Conservation (phyloP, 1,140 invertebrate genomes). For the Paralvinella palmiformis region DNA sequence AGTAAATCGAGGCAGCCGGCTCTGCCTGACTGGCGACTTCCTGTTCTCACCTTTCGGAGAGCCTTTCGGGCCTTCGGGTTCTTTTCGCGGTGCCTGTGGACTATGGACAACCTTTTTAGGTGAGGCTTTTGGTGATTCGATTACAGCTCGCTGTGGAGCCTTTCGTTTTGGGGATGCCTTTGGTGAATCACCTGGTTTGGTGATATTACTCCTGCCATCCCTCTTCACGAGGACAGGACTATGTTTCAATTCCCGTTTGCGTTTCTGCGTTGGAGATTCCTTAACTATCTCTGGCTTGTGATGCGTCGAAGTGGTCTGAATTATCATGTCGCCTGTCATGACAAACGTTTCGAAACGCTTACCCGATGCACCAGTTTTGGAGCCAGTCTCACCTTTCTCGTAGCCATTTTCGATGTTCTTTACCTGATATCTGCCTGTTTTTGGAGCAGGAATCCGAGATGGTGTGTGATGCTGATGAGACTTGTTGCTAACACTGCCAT, state of each 20-base stretch:
- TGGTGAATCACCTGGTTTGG: not conserved
- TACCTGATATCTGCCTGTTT: no score
- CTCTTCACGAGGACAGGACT: not conserved
- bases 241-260: not conserved
- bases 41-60: not conserved
- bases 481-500: no score
- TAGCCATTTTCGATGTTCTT: no score
- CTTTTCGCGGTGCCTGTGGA: no score
- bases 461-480: no score
- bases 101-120: no score
- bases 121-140: no score
- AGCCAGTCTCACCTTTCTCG: no score
- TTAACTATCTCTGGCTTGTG: constrained; percentile 19
- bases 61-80: no score
- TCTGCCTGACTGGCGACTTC: not conserved
- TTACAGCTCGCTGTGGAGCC: not conserved
- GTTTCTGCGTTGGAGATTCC: not conserved
- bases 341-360: constrained; percentile 46
- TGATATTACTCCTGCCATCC: not conserved
- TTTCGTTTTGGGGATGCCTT: not conserved
- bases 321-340: constrained; percentile 50
- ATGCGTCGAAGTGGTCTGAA: constrained; percentile 36
- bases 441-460: no score
- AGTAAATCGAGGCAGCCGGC: not conserved
- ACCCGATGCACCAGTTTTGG: not conserved